Evolutionary conservation across 2,797 vertebrate species (phyloP), one percentile per base, ranked within the genome.

Genomic region (Sebastes steindachneri): DNA sequence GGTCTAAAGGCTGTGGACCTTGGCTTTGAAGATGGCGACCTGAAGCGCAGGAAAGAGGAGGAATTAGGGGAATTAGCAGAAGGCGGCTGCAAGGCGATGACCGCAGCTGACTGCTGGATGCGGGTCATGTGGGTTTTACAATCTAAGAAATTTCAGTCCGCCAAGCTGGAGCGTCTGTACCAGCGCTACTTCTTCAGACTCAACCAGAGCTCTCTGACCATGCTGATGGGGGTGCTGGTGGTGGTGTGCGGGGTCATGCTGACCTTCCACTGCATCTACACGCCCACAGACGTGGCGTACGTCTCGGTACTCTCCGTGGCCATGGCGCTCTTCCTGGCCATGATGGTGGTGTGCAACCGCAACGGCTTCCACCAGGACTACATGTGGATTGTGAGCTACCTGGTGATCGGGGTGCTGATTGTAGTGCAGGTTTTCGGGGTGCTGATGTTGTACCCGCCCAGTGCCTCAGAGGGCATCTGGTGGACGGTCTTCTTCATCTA

Each of bases 171-270:
- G 95, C 96, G 97, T 2, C 96, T 99, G 11, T 99, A 99, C 94
- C 98, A 99, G 91, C 97, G 98, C 73, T 99, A 99, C 95, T 99
- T 99, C 93, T 99, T 99, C 93, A 96, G 98, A 87, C 98, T 99
- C 95, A 99, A 99, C 96, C 98, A 99, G 97, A 99, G 97, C 92
- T 98, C 98, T 73, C 94, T 99, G 88, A 99, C 97, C 2, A 97
- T 99, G 97, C 95, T 99, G 68, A 99, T 99, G 98, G 98, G 97
- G 0, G 96, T 97, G 48, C 94, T 99, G 57, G 97, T 99, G 88
- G 88, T 99, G 82, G 97, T 99, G 14, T 98, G 95, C 0, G 96
- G 94, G 1, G 96, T 99, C 91, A 97, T 99, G 97, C 93, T 99
- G 77, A 75, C 95, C 74, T 98, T 99, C 91, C 97, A 98, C 81